phyloP scores from a whole-genome alignment of 1,140 invertebrate species.

The Campoletis sonorensis region DNA sequence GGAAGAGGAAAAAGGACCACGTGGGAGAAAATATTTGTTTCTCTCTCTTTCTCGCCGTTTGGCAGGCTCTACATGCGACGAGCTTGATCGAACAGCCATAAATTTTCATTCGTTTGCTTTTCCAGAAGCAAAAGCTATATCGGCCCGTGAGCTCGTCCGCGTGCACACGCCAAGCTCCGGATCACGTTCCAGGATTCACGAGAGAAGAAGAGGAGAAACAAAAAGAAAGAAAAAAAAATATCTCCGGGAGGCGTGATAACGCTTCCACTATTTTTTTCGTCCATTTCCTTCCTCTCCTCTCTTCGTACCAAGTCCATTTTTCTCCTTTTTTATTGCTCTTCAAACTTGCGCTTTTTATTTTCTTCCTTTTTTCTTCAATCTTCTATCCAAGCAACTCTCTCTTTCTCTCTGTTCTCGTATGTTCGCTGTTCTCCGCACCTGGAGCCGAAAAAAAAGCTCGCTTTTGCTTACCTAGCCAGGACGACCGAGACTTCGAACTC shows the following conservation, averaged over 20 bases:
- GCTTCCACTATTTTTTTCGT: conserved; percentile 26
- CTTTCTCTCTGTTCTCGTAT: not conserved
- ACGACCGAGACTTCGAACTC: not conserved
- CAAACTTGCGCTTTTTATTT: not conserved
- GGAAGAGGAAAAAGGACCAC: not conserved
- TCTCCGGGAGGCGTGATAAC: conserved; percentile 33
- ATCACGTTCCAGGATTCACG: conserved; percentile 10
- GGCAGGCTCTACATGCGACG: conserved; percentile 14
- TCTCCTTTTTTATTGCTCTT: not conserved
- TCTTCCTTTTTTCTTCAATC: not conserved
- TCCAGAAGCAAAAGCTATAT: conserved; percentile 17
- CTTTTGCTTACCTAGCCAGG: conserved; percentile 51
- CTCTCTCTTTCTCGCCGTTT: conserved; percentile 4
- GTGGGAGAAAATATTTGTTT: not conserved
- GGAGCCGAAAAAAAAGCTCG: conserved; percentile 36
- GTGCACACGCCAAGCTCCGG: conserved; percentile 2
- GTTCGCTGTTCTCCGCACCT: conserved; percentile 25
- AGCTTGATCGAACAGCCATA: conserved; percentile 48
- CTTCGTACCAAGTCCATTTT: not conserved
- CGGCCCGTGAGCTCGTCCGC: not conserved
- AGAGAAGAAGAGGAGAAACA: not conserved
- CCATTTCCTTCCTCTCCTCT: not conserved
- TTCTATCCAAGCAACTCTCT: not conserved
- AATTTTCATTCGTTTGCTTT: conserved; percentile 47
- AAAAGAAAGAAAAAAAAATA: no score